A percentile compares a stretch with the other conserved stretches of the same genome.
phyloP scores from a whole-genome alignment of 1,140 invertebrate species.

The Drosophila seguyi region DNA sequence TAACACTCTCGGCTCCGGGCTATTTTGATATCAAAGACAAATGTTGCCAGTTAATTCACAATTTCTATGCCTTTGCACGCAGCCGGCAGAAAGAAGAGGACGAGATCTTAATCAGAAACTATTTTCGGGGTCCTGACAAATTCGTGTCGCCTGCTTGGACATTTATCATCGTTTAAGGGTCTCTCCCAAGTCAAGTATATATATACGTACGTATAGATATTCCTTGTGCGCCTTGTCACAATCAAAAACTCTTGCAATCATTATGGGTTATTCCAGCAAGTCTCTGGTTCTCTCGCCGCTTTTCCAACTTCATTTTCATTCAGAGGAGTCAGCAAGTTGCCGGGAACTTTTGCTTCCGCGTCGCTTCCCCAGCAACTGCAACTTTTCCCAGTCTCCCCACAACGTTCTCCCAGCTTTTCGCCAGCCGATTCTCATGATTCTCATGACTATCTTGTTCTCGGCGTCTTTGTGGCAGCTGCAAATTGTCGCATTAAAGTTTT shows the following conservation, averaged over 20 bases:
- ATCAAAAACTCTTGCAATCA: slow-evolving; percentile 59
- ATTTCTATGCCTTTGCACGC: slow-evolving; percentile 66
- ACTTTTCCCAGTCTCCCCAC: slow-evolving; percentile 27
- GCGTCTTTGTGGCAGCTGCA: slow-evolving; percentile 56
- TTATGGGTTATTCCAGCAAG: slow-evolving; percentile 30
- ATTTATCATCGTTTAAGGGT: slow-evolving; percentile 61
- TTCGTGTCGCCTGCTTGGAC: slow-evolving; percentile 59
- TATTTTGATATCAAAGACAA: slow-evolving; percentile 63
- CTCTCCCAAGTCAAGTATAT: slow-evolving; percentile 4
- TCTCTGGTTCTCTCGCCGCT: slow-evolving; percentile 15
- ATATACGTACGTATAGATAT: neutral
- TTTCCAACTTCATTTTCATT: slow-evolving; percentile 59
- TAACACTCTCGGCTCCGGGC: slow-evolving; percentile 34
- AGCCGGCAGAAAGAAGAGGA: slow-evolving; percentile 7
- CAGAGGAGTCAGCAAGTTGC: slow-evolving; percentile 50
- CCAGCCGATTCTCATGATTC: slow-evolving; percentile 6
- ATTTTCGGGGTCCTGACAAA: slow-evolving; percentile 52
- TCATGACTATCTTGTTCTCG: slow-evolving; percentile 18
- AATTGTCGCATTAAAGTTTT: slow-evolving; percentile 71
- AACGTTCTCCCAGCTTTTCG: neutral
- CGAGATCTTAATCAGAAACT: slow-evolving; percentile 53
- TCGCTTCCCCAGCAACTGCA: slow-evolving; percentile 44
- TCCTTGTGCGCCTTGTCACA: slow-evolving; percentile 41
- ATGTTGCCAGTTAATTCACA: slow-evolving; percentile 68
- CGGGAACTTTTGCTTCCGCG: slow-evolving; percentile 49